phyloP scores from a whole-genome alignment of 2,888 invertebrate genomes.

The Nipponacmea schrenckii region DNA sequence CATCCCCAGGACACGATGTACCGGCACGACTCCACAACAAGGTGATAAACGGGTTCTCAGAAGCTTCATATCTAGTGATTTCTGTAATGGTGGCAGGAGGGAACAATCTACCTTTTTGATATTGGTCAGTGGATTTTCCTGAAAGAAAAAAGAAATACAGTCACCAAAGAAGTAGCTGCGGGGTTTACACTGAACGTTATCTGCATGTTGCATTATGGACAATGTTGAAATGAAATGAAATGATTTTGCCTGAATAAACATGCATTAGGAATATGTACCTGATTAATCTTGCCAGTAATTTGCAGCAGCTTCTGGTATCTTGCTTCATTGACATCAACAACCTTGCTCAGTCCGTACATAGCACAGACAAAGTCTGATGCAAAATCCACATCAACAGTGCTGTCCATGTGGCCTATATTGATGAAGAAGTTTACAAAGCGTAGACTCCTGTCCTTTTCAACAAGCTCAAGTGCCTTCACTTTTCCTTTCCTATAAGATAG shows the following conservation, averaged over 20 bases:
- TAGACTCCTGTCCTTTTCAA: neutral
- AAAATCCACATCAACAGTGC: neutral
- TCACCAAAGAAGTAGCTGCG: no score
- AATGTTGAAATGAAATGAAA: no score
- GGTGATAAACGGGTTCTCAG: neutral
- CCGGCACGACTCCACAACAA: neutral
- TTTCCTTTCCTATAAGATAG: neutral
- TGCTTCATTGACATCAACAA: neutral
- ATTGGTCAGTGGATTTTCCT: neutral
- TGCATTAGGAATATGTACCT: no score
- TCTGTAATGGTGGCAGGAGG: neutral
- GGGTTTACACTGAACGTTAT: no score
- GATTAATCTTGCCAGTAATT: neutral
- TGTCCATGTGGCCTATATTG: neutral
- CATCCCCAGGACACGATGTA: neutral
- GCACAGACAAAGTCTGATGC: neutral
- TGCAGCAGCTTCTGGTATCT: neutral
- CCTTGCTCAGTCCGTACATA: neutral
- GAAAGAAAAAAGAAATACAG: constrained; percentile 21
- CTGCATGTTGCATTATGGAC: no score
- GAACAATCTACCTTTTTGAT: neutral
- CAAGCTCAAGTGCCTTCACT: neutral
- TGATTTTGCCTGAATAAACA: no score
- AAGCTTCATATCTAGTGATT: neutral
- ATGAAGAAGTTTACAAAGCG: neutral